Evolutionary conservation across 2,888 invertebrate species (phyloP).

Genomic region (Acanthosepion lycidas): DNA sequence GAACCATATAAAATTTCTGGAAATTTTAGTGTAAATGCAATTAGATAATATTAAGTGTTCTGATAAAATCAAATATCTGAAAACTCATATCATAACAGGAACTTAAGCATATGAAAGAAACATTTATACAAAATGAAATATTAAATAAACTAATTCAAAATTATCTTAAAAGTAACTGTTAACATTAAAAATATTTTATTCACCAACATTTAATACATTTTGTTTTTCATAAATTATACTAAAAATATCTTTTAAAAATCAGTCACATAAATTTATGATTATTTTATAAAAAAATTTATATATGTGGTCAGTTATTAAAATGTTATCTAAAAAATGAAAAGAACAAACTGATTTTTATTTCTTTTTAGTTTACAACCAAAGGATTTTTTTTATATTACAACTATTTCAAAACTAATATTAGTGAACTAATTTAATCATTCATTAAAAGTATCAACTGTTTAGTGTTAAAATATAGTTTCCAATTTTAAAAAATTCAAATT

Average conservation of each 20-base stretch:
- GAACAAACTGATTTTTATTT: not conserved
- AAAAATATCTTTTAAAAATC: not conserved
- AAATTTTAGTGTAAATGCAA: not conserved
- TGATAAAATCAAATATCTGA: not conserved
- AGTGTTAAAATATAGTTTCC: not conserved
- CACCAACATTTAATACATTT: not conserved
- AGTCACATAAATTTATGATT: not conserved
- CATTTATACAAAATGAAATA: not conserved
- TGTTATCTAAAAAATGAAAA: not conserved
- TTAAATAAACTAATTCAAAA: not conserved
- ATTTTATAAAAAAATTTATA: not conserved
- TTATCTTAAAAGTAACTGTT: not conserved
- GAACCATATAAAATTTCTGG: not conserved
- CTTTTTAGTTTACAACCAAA: not conserved
- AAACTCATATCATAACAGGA: not conserved
- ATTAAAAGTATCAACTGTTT: not conserved
- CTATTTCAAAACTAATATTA: not conserved
- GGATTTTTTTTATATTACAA: not conserved
- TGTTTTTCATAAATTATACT: not conserved
- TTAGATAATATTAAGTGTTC: not conserved
- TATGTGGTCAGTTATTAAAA: not conserved
- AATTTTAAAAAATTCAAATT: not conserved
- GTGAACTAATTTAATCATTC: too few species aligned
- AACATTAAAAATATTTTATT: not conserved
- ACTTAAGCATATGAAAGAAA: not conserved